Evolutionary conservation across 2,888 invertebrate genomes (phyloP), one percentile per base, ranked within the genome.

Genomic region (Chironomus riparius): DNA sequence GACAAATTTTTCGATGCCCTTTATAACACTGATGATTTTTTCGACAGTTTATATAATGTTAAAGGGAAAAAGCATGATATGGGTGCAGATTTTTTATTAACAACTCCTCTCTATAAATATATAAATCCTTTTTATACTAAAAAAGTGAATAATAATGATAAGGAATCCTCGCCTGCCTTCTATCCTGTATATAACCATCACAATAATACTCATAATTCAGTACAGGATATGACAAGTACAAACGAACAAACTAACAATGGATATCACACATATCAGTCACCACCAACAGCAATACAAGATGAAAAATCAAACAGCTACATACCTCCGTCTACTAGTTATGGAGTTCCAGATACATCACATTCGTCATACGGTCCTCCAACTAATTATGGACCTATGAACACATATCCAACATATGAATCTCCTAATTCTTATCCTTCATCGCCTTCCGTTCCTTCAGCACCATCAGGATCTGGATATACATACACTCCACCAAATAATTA

Each of bases 101-200:
- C 72, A 38, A 12, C 21, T 22, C 18, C 61, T 38, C 12, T 72
- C 1, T 72, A 72, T 62, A 61, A 50, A 38, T n/a, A 62, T 18
- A 24, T 28, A 38, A 72, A 72, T 72, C 72, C 72, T 38, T 72
- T 50, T 38, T 72, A 72, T 72, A 71, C 21, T 56, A 71, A 71
- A 50, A 50, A 50, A 15, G 24, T 28, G 24, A 71, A 71, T 56
- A 13, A 71, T n/a, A 50, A 22, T 48, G 21, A 21, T 15, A 22
- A 48, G 13, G 47, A n/a, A 47, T 13, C 24, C 38, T 38, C 38
- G 38, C 38, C 38, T 38, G 38, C 38, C 38, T 38, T 10, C 12
- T 61, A 56, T 56, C 72, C 72, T 10, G 62, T 72, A 28, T 72
- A 72, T 72, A 72, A 18, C 13, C 61, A 72, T 21, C 21, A 65